Base-by-base conservation (phyloP, 2,888 invertebrate species). In the Aphelenchoides bicaudatus region DNA sequence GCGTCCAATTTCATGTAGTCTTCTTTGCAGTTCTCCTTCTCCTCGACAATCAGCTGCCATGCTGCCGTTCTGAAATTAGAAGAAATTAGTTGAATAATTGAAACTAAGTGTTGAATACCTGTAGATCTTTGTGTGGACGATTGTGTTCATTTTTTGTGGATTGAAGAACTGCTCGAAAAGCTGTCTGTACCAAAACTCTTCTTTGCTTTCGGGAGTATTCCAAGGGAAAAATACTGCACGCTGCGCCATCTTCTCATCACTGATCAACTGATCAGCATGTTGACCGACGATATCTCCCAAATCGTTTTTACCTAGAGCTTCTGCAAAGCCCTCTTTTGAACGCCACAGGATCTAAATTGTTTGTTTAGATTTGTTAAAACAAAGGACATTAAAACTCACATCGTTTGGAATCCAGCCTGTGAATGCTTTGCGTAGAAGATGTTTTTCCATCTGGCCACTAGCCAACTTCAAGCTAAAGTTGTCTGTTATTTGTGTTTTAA, bases 121-220 rank as follows among this genome's bases (percentile, higher is more conserved):
- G 60, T 77, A 77, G 25, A 77, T 72, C 52, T 76, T 75, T n/a
- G 75, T 76, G 59, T 77, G 77, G 16, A 77, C 68, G 39, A 74
- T 67, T 25, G 65, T 68, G 19, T 64, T 68, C 58, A 78, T 66
- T 61, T 76, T 78, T n/a, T 65, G 60, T 34, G 63, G 59, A 31
- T 59, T 56, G 58, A 68, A 77, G 55, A 65, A 68, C 34, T 71
- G 60, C 56, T 77, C 77, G 58, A 78, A 77, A 38, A 77, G 61
- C 34, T 65, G 56, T 6, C 75, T 57, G 52, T 75, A 75, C 75
- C 75, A 75, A 63, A 58, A 73, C 49, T 73, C 71, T 56, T 71
- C 72, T 50, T 73, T 71, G 21, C 57, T 66, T 25, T 77, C 73
- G 1, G 77, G 77, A 10, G 74, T 71, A 50, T 71, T 60, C 51